phyloP scores from a whole-genome alignment of 2,113 vertebrate species.

The Syngnathus floridae region DNA sequence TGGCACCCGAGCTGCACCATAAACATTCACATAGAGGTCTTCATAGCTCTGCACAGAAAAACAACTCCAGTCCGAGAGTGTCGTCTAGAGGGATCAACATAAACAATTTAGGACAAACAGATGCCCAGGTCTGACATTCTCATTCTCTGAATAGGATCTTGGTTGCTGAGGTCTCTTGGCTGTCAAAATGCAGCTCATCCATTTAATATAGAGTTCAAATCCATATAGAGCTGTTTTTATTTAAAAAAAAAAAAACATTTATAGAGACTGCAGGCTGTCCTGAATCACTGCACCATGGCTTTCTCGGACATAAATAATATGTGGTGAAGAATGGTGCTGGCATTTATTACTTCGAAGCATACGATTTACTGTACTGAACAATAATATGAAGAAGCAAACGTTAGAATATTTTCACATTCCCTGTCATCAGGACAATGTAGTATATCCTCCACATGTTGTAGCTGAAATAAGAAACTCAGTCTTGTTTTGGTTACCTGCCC shows the following conservation, averaged over 20 bases:
- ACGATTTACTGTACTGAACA: too few relatives aligned
- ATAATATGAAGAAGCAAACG: too few relatives aligned
- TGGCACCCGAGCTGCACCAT: slow-evolving; percentile 1
- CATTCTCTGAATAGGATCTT: slow-evolving; percentile 35
- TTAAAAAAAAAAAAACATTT: slow-evolving; percentile 36
- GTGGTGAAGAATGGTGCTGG: slow-evolving; percentile 3
- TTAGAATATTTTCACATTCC: not conserved
- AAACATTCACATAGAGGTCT: slow-evolving; percentile 1
- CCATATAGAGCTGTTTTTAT: slow-evolving; percentile 13
- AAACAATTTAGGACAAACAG: slow-evolving; percentile 43
- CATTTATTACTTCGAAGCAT: slow-evolving; percentile 11
- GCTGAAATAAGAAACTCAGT: slow-evolving; percentile 24
- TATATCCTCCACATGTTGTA: not conserved
- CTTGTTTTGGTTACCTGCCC: slow-evolving; percentile 8
- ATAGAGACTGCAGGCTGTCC: slow-evolving; percentile 33
- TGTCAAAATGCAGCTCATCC: slow-evolving; percentile 50
- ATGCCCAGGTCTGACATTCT: slow-evolving; percentile 23
- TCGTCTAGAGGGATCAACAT: slow-evolving; percentile 9
- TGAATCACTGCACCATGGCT: slow-evolving; percentile 9
- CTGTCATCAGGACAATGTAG: not conserved
- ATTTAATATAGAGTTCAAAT: slow-evolving; percentile 39
- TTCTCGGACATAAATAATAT: slow-evolving; percentile 39
- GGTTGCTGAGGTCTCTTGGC: slow-evolving; percentile 37
- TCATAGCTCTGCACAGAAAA: slow-evolving; percentile 1
- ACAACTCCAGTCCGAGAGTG: slow-evolving; percentile 4